Base-by-base conservation (phyloP, 2,888 invertebrate genomes). In the Eilema sororculum region DNA sequence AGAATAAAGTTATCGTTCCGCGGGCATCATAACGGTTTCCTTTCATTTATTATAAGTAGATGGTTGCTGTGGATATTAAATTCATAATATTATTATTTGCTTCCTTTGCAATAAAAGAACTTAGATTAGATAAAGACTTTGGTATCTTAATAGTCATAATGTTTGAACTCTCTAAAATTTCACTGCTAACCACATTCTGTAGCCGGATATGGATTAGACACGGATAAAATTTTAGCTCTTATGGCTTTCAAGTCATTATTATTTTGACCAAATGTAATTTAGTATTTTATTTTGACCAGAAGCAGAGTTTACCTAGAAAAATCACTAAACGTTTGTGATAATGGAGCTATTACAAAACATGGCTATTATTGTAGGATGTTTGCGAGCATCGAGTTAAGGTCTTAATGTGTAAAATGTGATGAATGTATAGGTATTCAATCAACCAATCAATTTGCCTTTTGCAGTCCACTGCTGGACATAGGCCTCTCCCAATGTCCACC, bases 31-130 rank as follows among this genome's bases (percentile, higher is more conserved):
- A 60, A 60, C 60, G 16, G 60, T 60, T 60, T 28, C 25, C 60
- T 60, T 60, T 60, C 30, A 28, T 60, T 60, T 60, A 13, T n/a
- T 60, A 13, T 24, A 58, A 24, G 58, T 25, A 58, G 52, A 52
- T 52, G 52, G 52, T 52, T 52, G n/a, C 52, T 52, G 52, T 57
- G 67, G 63, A 61, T 71, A 68, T 73, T 71, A 30, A 70, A 52
- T 68, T 68, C 63, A 59, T 64, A 65, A 69, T 67, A 28, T 41
- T 22, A 52, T 61, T 62, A 67, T 71, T 69, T 67, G 65, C 58
- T 69, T 57, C 59, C 65, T 65, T 59, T 61, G 58, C 61, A 68
- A 60, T 22, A 62, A 67, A 59, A 69, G 57, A 70, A 52, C 52
- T 52, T 52, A 52, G 52, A 52, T 52, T 52, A 52, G 52, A 52